Conservation (phyloP, 2,113 vertebrate species). For the Phyllostomus discolor region DNA sequence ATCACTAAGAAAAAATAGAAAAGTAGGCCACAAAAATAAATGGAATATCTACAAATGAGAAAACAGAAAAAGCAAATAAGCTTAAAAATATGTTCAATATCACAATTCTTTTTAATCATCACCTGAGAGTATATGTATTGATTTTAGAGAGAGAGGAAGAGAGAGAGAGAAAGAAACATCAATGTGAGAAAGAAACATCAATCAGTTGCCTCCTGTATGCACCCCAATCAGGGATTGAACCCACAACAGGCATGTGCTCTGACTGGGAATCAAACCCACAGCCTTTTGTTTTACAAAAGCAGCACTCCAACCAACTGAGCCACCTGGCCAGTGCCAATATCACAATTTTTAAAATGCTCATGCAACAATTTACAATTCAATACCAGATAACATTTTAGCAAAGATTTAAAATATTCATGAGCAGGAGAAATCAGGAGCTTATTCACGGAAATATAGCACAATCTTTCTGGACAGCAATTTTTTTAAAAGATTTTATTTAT, state of each 20-base stretch:
- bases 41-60: neutral
- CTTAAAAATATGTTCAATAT: neutral
- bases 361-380: neutral
- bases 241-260: no score
- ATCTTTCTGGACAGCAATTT: neutral
- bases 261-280: no score
- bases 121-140: no score
- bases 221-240: no score
- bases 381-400: neutral
- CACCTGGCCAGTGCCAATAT: no score
- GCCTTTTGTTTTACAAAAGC: no score
- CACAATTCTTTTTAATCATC: neutral
- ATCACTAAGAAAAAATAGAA: neutral
- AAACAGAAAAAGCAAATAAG: neutral
- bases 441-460: neutral
- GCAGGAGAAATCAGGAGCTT: neutral
- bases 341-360: neutral
- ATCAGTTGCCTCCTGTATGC: no score
- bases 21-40: neutral
- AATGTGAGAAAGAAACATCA: no score
- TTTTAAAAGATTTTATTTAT: no score
- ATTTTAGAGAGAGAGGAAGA: no score
- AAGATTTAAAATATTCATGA: neutral
- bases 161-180: no score
- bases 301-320: no score